Evolutionary conservation across 2,888 invertebrate genomes (phyloP), one percentile per base, ranked within the genome.

Genomic region (Catonia carolina): DNA sequence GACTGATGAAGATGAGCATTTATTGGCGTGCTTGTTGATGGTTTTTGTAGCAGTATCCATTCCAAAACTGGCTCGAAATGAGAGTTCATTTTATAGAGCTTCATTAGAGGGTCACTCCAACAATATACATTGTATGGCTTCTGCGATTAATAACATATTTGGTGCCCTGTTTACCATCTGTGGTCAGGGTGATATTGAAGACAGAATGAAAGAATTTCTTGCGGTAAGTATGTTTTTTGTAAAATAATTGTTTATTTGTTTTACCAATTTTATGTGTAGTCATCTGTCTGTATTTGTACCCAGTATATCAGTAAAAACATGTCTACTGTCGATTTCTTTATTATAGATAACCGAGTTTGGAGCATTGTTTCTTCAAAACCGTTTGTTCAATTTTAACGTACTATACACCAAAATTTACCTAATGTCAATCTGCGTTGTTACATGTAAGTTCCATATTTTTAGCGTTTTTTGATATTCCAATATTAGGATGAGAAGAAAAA

Each of bases 21-120:
- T 91, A 27, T 78, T 93, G 35, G 92, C 96, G 1, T 99, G 99
- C 71, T 76, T 99, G 36, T 73, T 99, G 58, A 95, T 99, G 94
- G 99, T 99, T 4, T 99, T 98, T 72, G 92, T 99, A 0, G 98
- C 99, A 0, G 96, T 99, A 14, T 94, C 97, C 0, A 86, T 99
- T 65, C 98, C 98, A 1, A 89, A 93, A 72, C 77, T 99, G 50
- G 96, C 98, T 1, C 82, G 89, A 58, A 89, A 85, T 66, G 96
- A 97, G 59, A 85, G 84, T 53, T 92, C 95, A 0, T 90, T 92
- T 67, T 92, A 91, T 70, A 79, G 89, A 58, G 88, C 92, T 0
- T 88, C 90, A 1, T 75, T 89, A 57, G 87, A 90, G 76, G 96
- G 95, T 0, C 97, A 99, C 71, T 85, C 92, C n/a, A 99, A 99